Base-by-base conservation (phyloP, 1,140 invertebrate genomes). In the Drosophila pachea region DNA sequence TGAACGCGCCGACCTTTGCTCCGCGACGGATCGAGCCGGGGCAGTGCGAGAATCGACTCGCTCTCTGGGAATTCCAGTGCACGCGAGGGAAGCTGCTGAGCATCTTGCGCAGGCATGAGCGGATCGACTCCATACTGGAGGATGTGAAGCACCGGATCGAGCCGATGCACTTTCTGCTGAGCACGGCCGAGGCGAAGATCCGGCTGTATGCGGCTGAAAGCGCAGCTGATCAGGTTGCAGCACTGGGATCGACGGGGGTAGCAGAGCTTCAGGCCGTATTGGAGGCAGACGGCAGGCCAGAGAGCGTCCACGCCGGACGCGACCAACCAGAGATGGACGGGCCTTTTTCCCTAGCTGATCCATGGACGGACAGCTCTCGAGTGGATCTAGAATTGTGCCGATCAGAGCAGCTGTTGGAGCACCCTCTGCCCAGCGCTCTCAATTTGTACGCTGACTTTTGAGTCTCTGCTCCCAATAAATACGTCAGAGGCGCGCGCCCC, bases 1-100 rank as follows among this genome's bases (percentile, higher is more conserved):
- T 49, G 5, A 11, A 29, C 8, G 42, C 31, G 22, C 14, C 35
- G 43, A 59, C 29, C n/a, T 59, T 35, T 9, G 32, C 29, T 5
- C 35, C 49, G 11, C 38, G 7, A 0, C 45, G 45, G 8, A 32
- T 40, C 2, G 31, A 49, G 16, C 11, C 32, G 33, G 33, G 52
- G 1, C 11, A 29, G 42, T 11, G 7, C 6, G 12, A 22, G 4
- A 22, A 9, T 6, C 8, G 16, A 2, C 14, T 53, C 7, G 32
- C 16, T 8, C 22, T 42, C n/a, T 49, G 42, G 31, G 48, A 43
- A 4, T 47, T 73, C 16, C 7, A 5, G 1, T 33, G 31, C 32
- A 55, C 64, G 0, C 68, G 70, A 4, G 16, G 47, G 1, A 69
- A 59, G 16, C 29, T 73, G 31, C 16, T 64, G 31, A 31, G 12